Conservation (phyloP, 2,888 invertebrate genomes). For the Cinara cedri region DNA sequence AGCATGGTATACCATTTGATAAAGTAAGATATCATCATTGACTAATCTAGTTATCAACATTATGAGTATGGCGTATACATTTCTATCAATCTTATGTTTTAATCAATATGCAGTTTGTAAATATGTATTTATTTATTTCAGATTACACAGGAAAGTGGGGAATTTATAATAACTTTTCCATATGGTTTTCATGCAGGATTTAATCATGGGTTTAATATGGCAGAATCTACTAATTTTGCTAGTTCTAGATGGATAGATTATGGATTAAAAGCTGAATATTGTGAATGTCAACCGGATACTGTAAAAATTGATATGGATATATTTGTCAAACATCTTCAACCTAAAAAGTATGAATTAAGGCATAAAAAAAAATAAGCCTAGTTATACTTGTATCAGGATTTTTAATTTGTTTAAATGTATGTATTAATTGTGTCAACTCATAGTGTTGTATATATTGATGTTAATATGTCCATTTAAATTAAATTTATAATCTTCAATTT, state of each 20-base stretch:
- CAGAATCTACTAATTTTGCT: conserved; percentile 99
- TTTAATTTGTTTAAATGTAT: too few species aligned
- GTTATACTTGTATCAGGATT: too few species aligned
- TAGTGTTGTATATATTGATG: too few species aligned
- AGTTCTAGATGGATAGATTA: conserved; percentile 97
- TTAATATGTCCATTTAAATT: too few species aligned
- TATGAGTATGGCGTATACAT: neutral
- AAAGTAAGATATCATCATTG: conserved; percentile 69
- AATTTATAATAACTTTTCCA: conserved; percentile 99
- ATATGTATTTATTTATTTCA: conserved; percentile 61
- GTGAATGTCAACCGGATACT: conserved; percentile 88
- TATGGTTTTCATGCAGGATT: conserved; percentile 98
- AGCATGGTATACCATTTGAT: conserved; percentile 92
- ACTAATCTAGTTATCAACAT: neutral
- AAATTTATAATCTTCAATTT: too few species aligned
- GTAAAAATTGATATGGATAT: conserved; percentile 98
- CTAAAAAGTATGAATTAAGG: conserved; percentile 78
- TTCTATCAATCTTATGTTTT: neutral
- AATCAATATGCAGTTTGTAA: conserved; percentile 3
- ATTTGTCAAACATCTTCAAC: conserved; percentile 91
- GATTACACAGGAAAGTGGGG: conserved; percentile 93
- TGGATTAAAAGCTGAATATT: conserved; percentile 87
- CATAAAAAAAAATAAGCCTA: too few species aligned
- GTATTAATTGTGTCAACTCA: too few species aligned
- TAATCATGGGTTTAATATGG: conserved; percentile 98